Base-by-base conservation (phyloP, 1,140 invertebrate species). In the Drosophila chauvacae region DNA sequence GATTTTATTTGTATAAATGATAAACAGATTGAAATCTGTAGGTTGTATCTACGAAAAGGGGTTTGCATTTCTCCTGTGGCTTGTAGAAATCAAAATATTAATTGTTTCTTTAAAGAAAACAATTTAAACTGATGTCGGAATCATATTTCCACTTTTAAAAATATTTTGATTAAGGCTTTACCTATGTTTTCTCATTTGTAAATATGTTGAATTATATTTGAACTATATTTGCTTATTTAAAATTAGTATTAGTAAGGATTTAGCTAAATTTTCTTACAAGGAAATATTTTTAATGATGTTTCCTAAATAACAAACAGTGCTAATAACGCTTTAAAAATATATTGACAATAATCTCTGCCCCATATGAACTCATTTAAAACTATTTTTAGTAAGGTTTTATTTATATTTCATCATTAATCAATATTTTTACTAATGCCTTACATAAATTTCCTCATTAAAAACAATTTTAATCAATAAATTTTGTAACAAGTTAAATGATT, bases 1-100 rank as follows among this genome's bases (percentile, higher is more conserved):
- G 60, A 65, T 69, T 65, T 65, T 23, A 20, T 23, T 23, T 23
- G 13, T 37, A 4, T n/a, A 50, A 50, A 28, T 23, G 20, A 26
- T n/a, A 18, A 16, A 18, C 16, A 30, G n/a, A 30, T 2, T 50
- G 9, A 50, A 50, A 30, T 50, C 48, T 28, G 47, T n/a, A n/a
- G 47, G 9, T 28, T 48, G 23, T 4, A 7, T 23, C 7, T 4
- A 14, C 20, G 14, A 14, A 53, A 14, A 13, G 0, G 3, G n/a
- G 18, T 18, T 20, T 20, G 6, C n/a, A 18, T 13, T 20, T 33
- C 2, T 18, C 11, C 13, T 4, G 10, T 18, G 10, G 13, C 4
- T 33, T 33, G 0, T 4, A 7, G 0, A 13, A 7, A 30, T 51
- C 6, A 18, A 33, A 51, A 18, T 33, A 30, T 18, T 18, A 1